Percentiles rank a stretch among this genome's conserved stretches.
Conservation (phyloP, 2,113 vertebrate species). For the Pheucticus melanocephalus region DNA sequence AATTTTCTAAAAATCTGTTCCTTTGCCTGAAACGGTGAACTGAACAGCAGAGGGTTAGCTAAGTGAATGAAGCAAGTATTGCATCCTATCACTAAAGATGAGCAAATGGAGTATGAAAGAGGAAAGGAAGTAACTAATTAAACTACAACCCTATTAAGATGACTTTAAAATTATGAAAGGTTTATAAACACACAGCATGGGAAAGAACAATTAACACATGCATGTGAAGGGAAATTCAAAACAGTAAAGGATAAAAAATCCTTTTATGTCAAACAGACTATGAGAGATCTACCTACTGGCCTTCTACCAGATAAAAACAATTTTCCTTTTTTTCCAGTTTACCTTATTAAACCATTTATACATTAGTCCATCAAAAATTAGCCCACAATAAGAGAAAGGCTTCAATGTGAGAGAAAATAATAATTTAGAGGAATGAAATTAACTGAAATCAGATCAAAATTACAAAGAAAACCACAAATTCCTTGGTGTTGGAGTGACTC, state of each 20-base stretch:
- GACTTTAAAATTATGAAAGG: not conserved
- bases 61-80: not conserved
- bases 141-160: not conserved
- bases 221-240: not conserved
- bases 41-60: not conserved
- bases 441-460: not conserved
- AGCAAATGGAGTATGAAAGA: not conserved
- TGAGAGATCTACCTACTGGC: not conserved
- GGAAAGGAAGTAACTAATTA: not conserved
- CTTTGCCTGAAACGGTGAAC: not conserved
- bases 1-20: not conserved
- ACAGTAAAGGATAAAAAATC: not conserved
- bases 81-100: not conserved
- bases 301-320: not conserved
- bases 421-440: not conserved
- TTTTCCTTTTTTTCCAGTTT: not conserved
- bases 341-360: not conserved
- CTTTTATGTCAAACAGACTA: not conserved
- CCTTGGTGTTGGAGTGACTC: not conserved
- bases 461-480: not conserved
- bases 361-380: not conserved
- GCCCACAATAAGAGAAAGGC: not conserved
- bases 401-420: not conserved
- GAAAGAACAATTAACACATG: not conserved
- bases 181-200: not conserved